Conservation (phyloP, 2,113 vertebrate genomes). For the Myrmecobius fasciatus region DNA sequence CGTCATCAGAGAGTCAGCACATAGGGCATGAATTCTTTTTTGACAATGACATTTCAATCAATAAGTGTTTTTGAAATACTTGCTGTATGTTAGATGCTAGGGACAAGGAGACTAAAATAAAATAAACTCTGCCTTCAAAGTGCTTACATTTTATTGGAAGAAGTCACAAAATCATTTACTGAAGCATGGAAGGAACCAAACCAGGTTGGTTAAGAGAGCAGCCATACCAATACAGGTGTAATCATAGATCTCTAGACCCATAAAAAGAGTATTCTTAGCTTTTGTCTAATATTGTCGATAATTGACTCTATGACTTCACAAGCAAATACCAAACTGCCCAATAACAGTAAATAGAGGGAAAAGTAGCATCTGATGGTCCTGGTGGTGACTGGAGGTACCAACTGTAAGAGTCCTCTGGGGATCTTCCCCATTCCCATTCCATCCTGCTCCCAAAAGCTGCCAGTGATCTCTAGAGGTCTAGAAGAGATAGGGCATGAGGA, state of each 20-base stretch:
- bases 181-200: not conserved
- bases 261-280: not conserved
- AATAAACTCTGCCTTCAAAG: not conserved
- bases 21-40: not conserved
- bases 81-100: not conserved
- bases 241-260: not conserved
- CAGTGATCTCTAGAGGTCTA: not conserved
- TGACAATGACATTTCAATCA: not conserved
- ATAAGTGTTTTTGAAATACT: not conserved
- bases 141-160: not conserved
- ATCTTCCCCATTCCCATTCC: not conserved
- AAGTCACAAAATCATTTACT: not conserved
- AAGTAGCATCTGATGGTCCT: not conserved
- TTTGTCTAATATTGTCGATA: not conserved
- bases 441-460: not conserved
- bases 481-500: not conserved
- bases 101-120: not conserved
- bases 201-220: not conserved
- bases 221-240: not conserved
- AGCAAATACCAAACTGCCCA: not conserved
- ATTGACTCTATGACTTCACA: not conserved
- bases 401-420: not conserved
- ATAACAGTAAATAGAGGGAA: not conserved
- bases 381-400: not conserved
- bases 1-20: not conserved